These are phyloP conservation scores for Diadema setosum DNA, from an alignment of 35 echinoderm and acorn worm genomes.

Conservation along the genomic window DNA sequence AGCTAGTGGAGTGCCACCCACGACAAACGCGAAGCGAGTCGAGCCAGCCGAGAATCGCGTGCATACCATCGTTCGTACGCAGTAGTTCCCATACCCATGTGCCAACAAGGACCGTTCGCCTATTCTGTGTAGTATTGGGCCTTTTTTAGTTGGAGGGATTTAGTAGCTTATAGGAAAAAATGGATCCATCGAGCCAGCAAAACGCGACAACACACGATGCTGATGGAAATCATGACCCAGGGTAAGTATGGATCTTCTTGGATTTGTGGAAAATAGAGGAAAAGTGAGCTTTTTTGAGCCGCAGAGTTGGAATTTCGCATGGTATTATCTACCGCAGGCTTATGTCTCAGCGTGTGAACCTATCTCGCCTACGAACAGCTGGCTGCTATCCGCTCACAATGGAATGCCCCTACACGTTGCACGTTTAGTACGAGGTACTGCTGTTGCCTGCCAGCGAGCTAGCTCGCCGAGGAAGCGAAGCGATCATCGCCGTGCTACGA, in stretches of 20 bases:
- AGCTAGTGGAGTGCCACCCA: background rate
- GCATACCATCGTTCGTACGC: background rate
- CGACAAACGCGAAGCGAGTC: background rate
- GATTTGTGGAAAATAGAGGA: background rate
- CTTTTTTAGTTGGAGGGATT: conserved; percentile 18
- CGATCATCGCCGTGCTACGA: no score
- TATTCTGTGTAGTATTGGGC: conserved; percentile 22
- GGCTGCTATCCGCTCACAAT: background rate
- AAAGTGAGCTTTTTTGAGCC: background rate
- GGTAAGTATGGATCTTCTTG: conserved; percentile 47
- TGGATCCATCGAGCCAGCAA: conserved; percentile 75
- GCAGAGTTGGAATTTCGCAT: background rate
- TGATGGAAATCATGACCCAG: conserved; percentile 46
- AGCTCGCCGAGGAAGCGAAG: no score
- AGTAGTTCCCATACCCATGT: conserved; percentile 28
- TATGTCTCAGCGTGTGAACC: background rate
- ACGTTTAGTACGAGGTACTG: no score
- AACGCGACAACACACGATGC: conserved; percentile 37
- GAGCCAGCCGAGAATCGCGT: background rate
- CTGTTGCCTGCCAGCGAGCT: no score
- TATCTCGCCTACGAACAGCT: background rate
- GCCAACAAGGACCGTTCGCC: background rate
- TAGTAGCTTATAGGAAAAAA: conserved; percentile 71
- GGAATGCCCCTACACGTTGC: conserved; percentile 9
- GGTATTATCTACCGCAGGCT: background rate